Percentiles rank a stretch among this genome's conserved stretches.
Evolutionary conservation across 2,888 invertebrate species (phyloP).

Genomic region (Oligia latruncula): DNA sequence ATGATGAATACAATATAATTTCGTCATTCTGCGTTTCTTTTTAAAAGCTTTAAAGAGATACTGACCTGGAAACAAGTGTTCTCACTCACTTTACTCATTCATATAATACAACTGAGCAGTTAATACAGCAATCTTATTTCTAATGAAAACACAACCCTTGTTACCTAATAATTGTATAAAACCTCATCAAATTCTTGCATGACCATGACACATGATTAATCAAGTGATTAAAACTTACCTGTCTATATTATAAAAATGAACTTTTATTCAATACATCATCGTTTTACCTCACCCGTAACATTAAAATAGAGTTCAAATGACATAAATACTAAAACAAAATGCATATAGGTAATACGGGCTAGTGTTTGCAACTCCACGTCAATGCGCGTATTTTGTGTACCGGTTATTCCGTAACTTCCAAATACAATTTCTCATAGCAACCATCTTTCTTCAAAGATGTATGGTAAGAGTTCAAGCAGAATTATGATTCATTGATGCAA

Average conservation of each 20-base stretch:
- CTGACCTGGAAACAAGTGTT: conserved; percentile 9
- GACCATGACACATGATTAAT: neutral
- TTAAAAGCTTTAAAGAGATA: neutral
- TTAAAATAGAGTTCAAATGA: no score
- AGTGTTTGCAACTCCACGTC: no score
- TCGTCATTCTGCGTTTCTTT: conserved; percentile 13
- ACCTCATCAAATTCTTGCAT: neutral
- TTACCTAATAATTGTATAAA: neutral
- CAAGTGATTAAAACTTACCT: neutral
- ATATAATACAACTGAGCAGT: neutral
- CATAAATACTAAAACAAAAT: neutral
- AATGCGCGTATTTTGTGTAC: no score
- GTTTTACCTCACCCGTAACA: neutral
- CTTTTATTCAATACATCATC: neutral
- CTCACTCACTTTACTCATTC: neutral
- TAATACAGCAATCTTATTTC: neutral
- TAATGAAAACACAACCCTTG: neutral
- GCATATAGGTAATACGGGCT: no score
- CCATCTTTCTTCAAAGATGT: neutral
- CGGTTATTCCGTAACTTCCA: neutral
- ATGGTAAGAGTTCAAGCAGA: neutral
- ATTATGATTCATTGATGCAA: conserved; percentile 35
- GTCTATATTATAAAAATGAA: neutral
- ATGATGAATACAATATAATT: neutral
- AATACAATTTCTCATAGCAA: neutral